These are phyloP conservation scores for Spermophilus dauricus DNA, from an alignment of 2,113 vertebrate species.

Conservation along the genomic window DNA sequence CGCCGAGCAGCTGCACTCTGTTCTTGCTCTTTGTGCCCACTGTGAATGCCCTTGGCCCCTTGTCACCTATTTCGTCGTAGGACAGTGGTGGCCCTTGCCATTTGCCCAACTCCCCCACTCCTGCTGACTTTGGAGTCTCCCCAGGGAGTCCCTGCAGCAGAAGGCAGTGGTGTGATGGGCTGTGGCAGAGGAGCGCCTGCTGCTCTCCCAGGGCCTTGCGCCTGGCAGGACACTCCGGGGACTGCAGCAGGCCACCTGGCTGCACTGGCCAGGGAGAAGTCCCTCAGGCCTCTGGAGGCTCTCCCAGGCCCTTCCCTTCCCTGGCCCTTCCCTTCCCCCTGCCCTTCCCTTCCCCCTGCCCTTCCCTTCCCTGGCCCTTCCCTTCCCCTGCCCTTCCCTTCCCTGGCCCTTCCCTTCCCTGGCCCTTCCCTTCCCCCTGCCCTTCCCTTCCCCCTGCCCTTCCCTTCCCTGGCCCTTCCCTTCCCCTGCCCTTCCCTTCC, in stretches of 20 bases:
- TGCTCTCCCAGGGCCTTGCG: too few species aligned
- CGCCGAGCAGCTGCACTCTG: background rate
- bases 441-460: too few species aligned
- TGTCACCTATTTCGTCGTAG: background rate
- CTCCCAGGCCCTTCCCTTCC: background rate
- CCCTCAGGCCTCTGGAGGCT: background rate
- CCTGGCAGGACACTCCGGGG: background rate
- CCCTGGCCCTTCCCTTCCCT: too few species aligned
- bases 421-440: background rate
- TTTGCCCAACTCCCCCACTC: background rate
- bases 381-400: too few species aligned
- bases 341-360: too few species aligned
- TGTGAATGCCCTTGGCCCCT: background rate
- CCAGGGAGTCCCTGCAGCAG: background rate
- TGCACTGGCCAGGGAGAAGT: rapidly evolving
- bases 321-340: background rate
- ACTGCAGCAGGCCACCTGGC: background rate
- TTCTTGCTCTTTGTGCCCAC: too few species aligned
- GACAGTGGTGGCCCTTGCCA: background rate
- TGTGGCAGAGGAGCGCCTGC: too few species aligned
- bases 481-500: background rate
- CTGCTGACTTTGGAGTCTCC: too few species aligned
- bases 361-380: too few species aligned
- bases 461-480: background rate
- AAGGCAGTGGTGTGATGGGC: background rate